phyloP scores from a whole-genome alignment of 2,888 invertebrate species.

The Drosophila incognita region DNA sequence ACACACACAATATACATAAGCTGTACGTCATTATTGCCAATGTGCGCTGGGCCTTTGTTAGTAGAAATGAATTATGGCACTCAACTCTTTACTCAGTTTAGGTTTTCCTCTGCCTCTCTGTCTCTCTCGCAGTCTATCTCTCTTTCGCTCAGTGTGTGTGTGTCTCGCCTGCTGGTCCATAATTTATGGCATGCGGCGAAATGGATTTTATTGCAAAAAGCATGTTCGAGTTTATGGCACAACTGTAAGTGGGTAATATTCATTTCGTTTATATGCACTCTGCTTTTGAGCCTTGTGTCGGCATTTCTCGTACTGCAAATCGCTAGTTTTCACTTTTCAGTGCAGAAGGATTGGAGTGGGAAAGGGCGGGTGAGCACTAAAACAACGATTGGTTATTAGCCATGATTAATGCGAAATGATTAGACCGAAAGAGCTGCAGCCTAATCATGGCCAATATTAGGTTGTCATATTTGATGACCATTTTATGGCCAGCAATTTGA shows the following conservation, averaged over 20 bases:
- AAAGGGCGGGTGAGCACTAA: slow-evolving; percentile 23
- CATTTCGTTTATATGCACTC: slow-evolving; percentile 77
- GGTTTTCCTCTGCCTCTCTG: slow-evolving; percentile 20
- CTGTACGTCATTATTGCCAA: slow-evolving; percentile 74
- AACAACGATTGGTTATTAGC: slow-evolving; percentile 36
- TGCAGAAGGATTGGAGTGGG: not conserved
- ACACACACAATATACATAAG: slow-evolving; percentile 43
- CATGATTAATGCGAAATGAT: slow-evolving; percentile 51
- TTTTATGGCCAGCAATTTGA: slow-evolving; percentile 58
- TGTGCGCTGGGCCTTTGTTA: slow-evolving; percentile 60
- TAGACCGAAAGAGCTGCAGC: slow-evolving; percentile 20
- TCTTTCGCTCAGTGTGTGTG: not conserved
- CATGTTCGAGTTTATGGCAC: slow-evolving; percentile 76
- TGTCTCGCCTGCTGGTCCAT: slow-evolving; percentile 46
- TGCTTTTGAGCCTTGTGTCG: slow-evolving; percentile 41
- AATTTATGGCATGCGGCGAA: slow-evolving; percentile 82
- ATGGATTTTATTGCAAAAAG: slow-evolving; percentile 82
- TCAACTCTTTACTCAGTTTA: slow-evolving; percentile 64
- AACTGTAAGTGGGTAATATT: slow-evolving; percentile 74
- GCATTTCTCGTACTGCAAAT: slow-evolving; percentile 44
- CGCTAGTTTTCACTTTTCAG: slow-evolving; percentile 71
- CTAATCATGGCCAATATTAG: slow-evolving; percentile 42
- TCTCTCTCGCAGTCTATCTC: slow-evolving; percentile 14
- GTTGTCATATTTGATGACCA: slow-evolving; percentile 56
- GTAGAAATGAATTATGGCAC: slow-evolving; percentile 71